A percentile compares a stretch with the other conserved stretches of the same genome.
phyloP scores from a whole-genome alignment of 2,888 invertebrate genomes.

The Hyalella azteca region DNA sequence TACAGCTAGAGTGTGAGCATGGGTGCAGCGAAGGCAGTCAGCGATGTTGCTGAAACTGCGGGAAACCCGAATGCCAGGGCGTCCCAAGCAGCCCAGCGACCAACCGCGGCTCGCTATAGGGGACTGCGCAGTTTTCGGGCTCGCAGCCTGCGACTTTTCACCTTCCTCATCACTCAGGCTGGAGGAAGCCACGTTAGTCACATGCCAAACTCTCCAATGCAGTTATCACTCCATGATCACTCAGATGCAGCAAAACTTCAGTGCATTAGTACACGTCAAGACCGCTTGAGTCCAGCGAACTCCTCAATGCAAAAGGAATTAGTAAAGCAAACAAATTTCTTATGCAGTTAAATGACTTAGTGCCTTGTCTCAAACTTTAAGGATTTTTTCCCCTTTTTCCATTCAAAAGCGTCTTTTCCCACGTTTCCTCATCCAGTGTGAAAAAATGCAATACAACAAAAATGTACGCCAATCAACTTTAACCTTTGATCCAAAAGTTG shows the following conservation, averaged over 20 bases:
- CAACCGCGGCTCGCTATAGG: slow-evolving; percentile 43
- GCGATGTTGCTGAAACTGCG: slow-evolving; percentile 58
- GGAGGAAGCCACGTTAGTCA: slow-evolving; percentile 42
- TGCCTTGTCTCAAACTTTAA: no score
- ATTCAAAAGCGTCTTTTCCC: no score
- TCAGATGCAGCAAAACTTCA: background rate
- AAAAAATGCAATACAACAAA: no score
- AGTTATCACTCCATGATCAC: background rate
- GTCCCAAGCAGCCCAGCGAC: slow-evolving; percentile 52
- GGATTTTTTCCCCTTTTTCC: no score
- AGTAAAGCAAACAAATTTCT: no score
- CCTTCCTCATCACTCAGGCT: slow-evolving; percentile 58
- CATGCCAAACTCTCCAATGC: background rate
- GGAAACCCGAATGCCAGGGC: slow-evolving; percentile 48
- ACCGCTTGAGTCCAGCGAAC: no score
- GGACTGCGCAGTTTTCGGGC: slow-evolving; percentile 51
- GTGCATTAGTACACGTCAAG: no score
- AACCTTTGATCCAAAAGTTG: no score
- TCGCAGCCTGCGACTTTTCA: slow-evolving; percentile 52
- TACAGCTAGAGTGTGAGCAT: slow-evolving; percentile 55
- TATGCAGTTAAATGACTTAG: no score
- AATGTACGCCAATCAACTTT: no score
- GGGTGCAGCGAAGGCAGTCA: slow-evolving; percentile 56
- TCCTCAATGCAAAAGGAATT: no score
- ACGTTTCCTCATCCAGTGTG: no score